These are phyloP conservation scores for Neotoxoptera formosana DNA, from an alignment of 1,140 invertebrate genomes.

Conservation along the genomic window DNA sequence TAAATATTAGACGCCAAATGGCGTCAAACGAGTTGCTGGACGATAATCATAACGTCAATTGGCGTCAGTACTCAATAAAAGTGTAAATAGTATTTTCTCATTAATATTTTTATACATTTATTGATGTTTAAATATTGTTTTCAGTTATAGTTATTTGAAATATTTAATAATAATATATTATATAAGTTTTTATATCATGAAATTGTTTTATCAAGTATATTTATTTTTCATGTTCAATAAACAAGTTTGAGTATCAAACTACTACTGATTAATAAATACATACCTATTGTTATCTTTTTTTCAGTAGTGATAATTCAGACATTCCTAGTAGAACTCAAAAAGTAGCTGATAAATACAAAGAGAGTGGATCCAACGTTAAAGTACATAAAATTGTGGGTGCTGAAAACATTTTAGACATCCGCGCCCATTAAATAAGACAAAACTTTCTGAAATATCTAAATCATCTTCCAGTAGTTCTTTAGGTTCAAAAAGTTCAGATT, in stretches of 20 bases:
- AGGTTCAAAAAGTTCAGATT: conserved; percentile 62
- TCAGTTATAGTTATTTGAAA: too few relatives aligned
- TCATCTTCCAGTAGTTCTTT: conserved; percentile 62
- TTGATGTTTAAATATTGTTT: background rate
- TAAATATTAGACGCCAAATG: too few relatives aligned
- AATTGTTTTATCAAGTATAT: background rate
- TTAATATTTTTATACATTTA: background rate
- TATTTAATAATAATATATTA: too few relatives aligned
- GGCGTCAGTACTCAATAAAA: too few relatives aligned
- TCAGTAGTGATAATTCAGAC: conserved; percentile 20
- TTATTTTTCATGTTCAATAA: too few relatives aligned
- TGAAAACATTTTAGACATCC: background rate
- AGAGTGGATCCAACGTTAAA: background rate
- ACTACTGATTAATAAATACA: background rate
- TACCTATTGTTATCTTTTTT: background rate
- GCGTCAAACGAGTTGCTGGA: too few relatives aligned
- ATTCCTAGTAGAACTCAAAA: background rate
- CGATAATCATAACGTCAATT: too few relatives aligned
- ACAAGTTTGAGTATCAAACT: background rate
- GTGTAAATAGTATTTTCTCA: background rate
- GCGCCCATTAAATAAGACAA: conserved; percentile 61
- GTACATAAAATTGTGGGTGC: background rate
- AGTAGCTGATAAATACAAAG: conserved; percentile 21
- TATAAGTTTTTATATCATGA: background rate
- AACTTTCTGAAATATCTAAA: background rate